Evolutionary conservation across 2,888 invertebrate species (phyloP), one percentile per base, ranked within the genome.

Genomic region (Beris morrisii): DNA sequence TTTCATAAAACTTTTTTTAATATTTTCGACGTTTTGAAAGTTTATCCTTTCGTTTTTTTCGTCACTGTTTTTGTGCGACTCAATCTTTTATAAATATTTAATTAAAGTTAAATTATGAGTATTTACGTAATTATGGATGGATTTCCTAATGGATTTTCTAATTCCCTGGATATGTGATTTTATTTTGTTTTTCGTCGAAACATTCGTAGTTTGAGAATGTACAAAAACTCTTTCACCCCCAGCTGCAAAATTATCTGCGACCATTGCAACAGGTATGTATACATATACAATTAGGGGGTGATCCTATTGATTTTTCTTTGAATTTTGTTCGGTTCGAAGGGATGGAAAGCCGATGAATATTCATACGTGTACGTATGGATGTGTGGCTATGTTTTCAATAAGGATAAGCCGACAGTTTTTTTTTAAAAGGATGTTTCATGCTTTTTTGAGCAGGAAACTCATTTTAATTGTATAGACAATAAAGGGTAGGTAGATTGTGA

Each of bases 241-340:
- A 55, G 22, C 54, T 55, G 55, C 32, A 56, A 56, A 65, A 65
- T 56, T 56, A 55, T 30, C 56, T 43, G 22, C 64, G 55, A 56
- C 64, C 64, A 65, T 65, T 65, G 64, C 64, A 65, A 65, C 64
- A 65, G 64, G 64, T 65, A 65, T 48, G 64, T 65, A 65, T 46
- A 50, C 32, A 13, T 30, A 50, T 22, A 38, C 13, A 12, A 38
- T 2, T 12, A 55, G 50, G 12, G 32, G 28, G 61, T 9, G 3
- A 9, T 38, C 6, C 2, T 61, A 61, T 61, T 61, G 61, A 61
- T 61, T 61, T 61, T 61, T 61, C 30, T 38, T 15, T 48, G 61
- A 38, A 32, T 12, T 38, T 13, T 22, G 52, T 61, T 61, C 15
- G 61, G 46, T 52, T 32, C 7, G 5, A 32, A 32, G 32, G 32